phyloP scores from a whole-genome alignment of 2,888 invertebrate genomes.

The Gastracanthus pulcherrimus region DNA sequence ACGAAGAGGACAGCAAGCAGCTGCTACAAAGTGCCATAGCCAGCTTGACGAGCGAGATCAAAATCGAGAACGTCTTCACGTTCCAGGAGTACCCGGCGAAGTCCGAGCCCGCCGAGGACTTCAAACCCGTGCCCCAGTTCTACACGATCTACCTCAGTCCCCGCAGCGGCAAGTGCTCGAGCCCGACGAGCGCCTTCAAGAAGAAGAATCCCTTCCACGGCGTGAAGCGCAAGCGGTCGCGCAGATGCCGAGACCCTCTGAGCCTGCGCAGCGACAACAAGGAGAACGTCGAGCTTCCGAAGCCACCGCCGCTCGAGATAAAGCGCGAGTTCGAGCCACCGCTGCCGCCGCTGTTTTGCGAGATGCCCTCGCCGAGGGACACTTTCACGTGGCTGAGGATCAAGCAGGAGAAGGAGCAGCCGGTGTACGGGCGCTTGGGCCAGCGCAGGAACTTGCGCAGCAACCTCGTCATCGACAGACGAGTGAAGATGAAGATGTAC shows the following conservation, averaged over 20 bases:
- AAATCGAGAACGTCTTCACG: constrained; percentile 21
- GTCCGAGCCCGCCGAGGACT: neutral
- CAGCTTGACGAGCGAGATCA: constrained; percentile 5
- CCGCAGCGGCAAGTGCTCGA: neutral
- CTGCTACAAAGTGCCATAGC: neutral
- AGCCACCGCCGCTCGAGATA: neutral
- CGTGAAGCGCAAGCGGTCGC: neutral
- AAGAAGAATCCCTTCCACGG: constrained; percentile 25
- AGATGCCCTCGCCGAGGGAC: too few species aligned
- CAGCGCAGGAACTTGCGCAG: neutral
- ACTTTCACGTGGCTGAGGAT: neutral
- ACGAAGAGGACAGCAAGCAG: constrained; percentile 31
- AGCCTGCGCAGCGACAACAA: neutral
- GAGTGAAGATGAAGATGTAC: neutral
- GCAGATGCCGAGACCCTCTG: neutral
- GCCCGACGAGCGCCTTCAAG: neutral
- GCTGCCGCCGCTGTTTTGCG: constrained; percentile 18
- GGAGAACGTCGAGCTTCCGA: neutral
- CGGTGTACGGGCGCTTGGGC: too few species aligned
- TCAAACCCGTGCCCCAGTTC: neutral
- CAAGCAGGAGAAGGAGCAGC: neutral
- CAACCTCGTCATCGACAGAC: neutral
- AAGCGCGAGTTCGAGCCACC: neutral
- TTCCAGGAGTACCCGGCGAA: neutral
- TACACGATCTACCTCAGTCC: constrained; percentile 6